A percentile compares a stretch with the other conserved stretches of the same genome.
These are phyloP conservation scores for Arge pagana DNA, from an alignment of 2,888 invertebrate genomes.

Conservation along the genomic window DNA sequence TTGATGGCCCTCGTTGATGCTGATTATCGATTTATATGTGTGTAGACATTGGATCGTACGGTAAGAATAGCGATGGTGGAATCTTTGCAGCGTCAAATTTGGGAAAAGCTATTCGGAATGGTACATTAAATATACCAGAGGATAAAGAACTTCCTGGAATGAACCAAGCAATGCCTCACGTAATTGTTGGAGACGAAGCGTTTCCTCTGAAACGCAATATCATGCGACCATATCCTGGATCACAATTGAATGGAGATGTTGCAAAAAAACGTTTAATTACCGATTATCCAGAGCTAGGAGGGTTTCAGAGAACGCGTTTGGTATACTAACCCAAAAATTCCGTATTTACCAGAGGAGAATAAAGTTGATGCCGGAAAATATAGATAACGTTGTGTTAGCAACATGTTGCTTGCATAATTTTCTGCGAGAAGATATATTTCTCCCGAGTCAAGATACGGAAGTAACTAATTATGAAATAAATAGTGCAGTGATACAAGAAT, in stretches of 20 bases:
- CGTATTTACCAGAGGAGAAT: slow-evolving; percentile 7
- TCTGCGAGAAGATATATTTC: slow-evolving; percentile 1
- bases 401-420: slow-evolving; percentile 9
- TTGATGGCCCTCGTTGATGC: slow-evolving; percentile 30
- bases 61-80: slow-evolving; percentile 35
- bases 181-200: slow-evolving; percentile 41
- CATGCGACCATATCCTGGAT: slow-evolving; percentile 5
- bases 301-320: slow-evolving; percentile 9
- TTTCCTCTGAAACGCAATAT: slow-evolving; percentile 28
- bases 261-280: not conserved
- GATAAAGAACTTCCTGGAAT: slow-evolving; percentile 36
- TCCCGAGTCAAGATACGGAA: too few species aligned
- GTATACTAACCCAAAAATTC: slow-evolving; percentile 4
- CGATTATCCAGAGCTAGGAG: slow-evolving; percentile 2
- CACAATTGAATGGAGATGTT: not conserved
- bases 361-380: not conserved
- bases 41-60: slow-evolving; percentile 35
- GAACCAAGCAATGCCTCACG: slow-evolving; percentile 33
- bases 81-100: slow-evolving; percentile 32
- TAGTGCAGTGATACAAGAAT: too few species aligned
- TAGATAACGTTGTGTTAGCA: slow-evolving; percentile 6
- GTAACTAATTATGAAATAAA: too few species aligned
- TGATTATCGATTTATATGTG: slow-evolving; percentile 33
- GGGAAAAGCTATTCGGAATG: slow-evolving; percentile 28
- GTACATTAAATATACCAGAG: slow-evolving; percentile 34